Conservation (phyloP, 37 sponge, comb jelly and placozoan genomes). For the Amphimedon queenslandica region DNA sequence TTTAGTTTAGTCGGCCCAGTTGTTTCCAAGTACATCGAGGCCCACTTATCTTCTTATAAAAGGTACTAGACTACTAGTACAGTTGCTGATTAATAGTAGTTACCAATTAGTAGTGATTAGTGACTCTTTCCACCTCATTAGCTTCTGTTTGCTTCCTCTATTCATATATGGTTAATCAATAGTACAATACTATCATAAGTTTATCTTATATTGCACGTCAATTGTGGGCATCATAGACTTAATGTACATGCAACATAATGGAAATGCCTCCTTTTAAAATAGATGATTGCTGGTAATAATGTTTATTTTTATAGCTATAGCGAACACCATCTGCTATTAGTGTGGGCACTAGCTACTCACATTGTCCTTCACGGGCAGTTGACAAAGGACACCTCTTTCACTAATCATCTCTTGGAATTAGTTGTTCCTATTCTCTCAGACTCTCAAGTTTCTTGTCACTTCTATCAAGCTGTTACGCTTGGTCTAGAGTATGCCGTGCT, state of each 20-base stretch:
- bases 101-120: too few relatives aligned
- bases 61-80: slow-evolving; percentile 6
- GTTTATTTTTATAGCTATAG: slow-evolving; percentile 14
- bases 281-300: too few relatives aligned
- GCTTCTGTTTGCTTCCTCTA: too few relatives aligned
- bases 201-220: too few relatives aligned
- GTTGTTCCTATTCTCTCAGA: slow-evolving; percentile 14
- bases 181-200: too few relatives aligned
- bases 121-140: too few relatives aligned
- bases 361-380: not conserved
- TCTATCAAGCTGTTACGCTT: slow-evolving; percentile 32
- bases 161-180: too few relatives aligned
- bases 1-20: slow-evolving; percentile 4
- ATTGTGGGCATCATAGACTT: too few relatives aligned
- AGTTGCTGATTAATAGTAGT: not conserved
- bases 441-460: slow-evolving; percentile 24
- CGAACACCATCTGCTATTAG: slow-evolving; percentile 11
- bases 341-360: slow-evolving; percentile 34
- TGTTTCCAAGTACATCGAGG: slow-evolving; percentile 21
- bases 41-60: slow-evolving; percentile 3
- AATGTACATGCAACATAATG: not conserved
- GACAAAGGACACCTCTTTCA: slow-evolving; percentile 25
- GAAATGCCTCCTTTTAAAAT: not conserved
- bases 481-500: slow-evolving; percentile 52
- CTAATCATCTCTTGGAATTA: slow-evolving; percentile 7